Evolutionary conservation across 2,113 vertebrate species (phyloP), one percentile per base, ranked within the genome.

Genomic region (Phyllopteryx taeniolatus): DNA sequence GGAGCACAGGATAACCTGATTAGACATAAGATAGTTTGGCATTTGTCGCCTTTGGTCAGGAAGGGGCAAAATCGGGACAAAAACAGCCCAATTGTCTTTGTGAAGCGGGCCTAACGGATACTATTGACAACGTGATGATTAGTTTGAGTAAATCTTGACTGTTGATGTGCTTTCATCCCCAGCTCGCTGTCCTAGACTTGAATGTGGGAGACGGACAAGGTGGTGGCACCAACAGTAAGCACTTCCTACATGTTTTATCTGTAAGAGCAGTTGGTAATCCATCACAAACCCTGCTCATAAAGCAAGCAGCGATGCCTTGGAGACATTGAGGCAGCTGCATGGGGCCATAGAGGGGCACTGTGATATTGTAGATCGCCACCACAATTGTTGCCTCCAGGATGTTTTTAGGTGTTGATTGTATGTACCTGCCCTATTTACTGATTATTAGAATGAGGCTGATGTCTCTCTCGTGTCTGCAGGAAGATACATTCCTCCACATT

Each of bases 121-220:
- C 2, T 47, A 47, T 47, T 51, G 15, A 6, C 49, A 51, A 51
- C 49, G 4, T 6, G 49, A 22, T n/a, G 20, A n/a, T 54, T 20
- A 19, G 33, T 61, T 61, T 42, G 15, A 19, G 1, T 9, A 42
- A 20, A 42, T 11, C 8, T 4, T 44, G 8, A 44, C 1, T 33
- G 12, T 10, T 11, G 17, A 27, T 66, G 0, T 42, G 8, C 68
- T 31, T 70, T 8, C 79, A 43, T 82, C 0, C 57, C 3, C 75
- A 99, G 97, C 96, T 99, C 81, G 97, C 97, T 96, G 97, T 94
- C 92, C 95, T 99, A 94, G 97, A 98, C 96, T 95, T 98, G 94
- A 96, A 93, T 83, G 94, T 93, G 27, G 93, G 82, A 46, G 93
- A 98, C 89, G 93, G 93, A 81, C 94, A 96, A 89, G 95, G 93